Evolutionary conservation across 53 echinoderm and acorn worm genomes (phyloP), one percentile per base, ranked within the genome.

Genomic region (Apostichopus leukothele): DNA sequence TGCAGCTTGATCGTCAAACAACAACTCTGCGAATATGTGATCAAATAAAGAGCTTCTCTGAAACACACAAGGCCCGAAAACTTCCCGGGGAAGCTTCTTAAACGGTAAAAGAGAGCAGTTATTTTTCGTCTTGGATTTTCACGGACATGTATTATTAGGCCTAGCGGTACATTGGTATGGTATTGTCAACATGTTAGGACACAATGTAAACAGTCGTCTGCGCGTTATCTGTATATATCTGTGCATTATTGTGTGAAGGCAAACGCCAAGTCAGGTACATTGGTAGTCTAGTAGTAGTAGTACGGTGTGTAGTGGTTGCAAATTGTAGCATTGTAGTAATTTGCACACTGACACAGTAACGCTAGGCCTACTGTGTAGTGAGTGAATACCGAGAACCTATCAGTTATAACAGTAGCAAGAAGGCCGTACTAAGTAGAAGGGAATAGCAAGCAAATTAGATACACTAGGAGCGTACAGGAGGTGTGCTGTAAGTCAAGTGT

Each of bases 141-240:
- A 13, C 53, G 50, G 14, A 51, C n/a, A 10, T 19, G 59, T 59
- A 54, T n/a, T 19, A 59, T 20, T 18, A 9, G 11, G 59, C 81
- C 81, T 81, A 81, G 81, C 53, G 81, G 21, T 81, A 77, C 59
- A 5, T 57, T 7, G 20, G 19, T 12, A 12, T 7, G 12, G 3
- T 14, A 22, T 10, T 12, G 6, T 18, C 55, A 50, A 2, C 7
- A 19, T 59, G 81, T 22, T 81, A 81, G 81, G 81, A 22, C 21
- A 54, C 59, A 81, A 81, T 81, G 81, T 81, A 81, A 81, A 81
- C 81, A 81, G 81, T 59, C 81, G 81, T 81, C 81, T 81, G 81
- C 81, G 54, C 79, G 21, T 59, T 81, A 52, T 23, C 81, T 18
- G 59, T 10, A 14, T 7, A 50, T 75, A 13, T 6, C 22, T 11